A percentile compares a stretch with the other conserved stretches of the same genome.
phyloP scores from a whole-genome alignment of 2,888 invertebrate species.

The Raillietiella orientalis region DNA sequence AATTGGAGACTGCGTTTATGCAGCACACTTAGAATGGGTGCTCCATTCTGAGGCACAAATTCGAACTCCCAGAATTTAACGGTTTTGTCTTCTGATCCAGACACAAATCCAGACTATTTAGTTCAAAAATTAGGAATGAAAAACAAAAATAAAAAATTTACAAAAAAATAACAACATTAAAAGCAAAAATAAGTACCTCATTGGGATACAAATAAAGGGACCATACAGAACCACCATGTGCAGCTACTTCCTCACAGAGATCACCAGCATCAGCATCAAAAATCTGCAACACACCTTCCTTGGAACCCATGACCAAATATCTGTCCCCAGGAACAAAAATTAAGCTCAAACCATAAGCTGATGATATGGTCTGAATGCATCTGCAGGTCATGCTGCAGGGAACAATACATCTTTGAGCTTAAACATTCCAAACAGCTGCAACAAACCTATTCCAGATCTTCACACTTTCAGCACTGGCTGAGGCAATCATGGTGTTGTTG shows the following conservation, averaged over 20 bases:
- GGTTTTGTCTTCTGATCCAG: slow-evolving; percentile 59
- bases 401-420: no score
- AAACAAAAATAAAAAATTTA: slow-evolving; percentile 5
- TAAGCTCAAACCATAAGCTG: slow-evolving; percentile 32
- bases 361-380: slow-evolving; percentile 31
- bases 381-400: slow-evolving; percentile 20
- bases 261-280: slow-evolving; percentile 51
- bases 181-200: slow-evolving; percentile 20
- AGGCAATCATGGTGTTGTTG: slow-evolving; percentile 54
- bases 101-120: slow-evolving; percentile 34
- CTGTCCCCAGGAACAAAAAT: slow-evolving; percentile 68
- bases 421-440: no score
- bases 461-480: slow-evolving; percentile 53
- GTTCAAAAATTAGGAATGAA: slow-evolving; percentile 7
- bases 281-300: slow-evolving; percentile 45
- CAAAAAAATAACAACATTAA: neutral
- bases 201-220: slow-evolving; percentile 44
- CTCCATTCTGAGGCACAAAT: slow-evolving; percentile 24
- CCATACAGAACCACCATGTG: slow-evolving; percentile 38
- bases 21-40: slow-evolving; percentile 32
- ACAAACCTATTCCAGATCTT: slow-evolving; percentile 70
- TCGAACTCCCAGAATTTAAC: slow-evolving; percentile 87
- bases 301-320: slow-evolving; percentile 55
- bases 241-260: slow-evolving; percentile 40
- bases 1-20: slow-evolving; percentile 52